Evolutionary conservation across 53 echinoderm and acorn worm species (phyloP), one percentile per base, ranked within the genome.

Genomic region (Paracentrotus lividus): DNA sequence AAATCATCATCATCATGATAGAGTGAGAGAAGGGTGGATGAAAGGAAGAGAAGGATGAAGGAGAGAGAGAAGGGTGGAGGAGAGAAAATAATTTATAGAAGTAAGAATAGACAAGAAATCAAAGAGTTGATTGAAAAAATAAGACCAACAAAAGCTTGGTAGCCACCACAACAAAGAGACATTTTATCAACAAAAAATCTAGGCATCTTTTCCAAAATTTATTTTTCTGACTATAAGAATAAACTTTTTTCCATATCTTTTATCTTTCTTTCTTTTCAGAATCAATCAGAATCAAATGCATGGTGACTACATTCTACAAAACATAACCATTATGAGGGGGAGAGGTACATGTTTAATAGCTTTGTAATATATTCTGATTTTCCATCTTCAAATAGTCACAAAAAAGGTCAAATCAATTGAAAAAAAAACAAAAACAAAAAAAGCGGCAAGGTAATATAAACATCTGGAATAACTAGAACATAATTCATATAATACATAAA

Each of bases 191-290:
- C 56, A 86, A 33, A n/a, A n/a, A n/a, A n/a, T n/a, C 4, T 56
- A 55, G n/a, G 86, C 86, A 55, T 86, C 53, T 86, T 86, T 86
- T 56, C 57, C 34, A 56, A 34, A n/a, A 86, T 86, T 53, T 86
- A 86, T 55, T 86, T 89, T 61, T 89, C 89, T 65, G 89, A 61
- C 89, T 89, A 89, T 89, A 89, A 89, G 89, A 89, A 89, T 89
- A 89, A 64, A 89, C 57, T 56, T 87, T 87, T 45, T 86, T 34
- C 54, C 18, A 56, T 55, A 18, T 55, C 33, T 8, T 54, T 86
- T 54, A n/a, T 54, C 86, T 27, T 85, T 15, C 47, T 64, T 26
- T 58, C 31, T 88, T 59, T 64, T 4, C 65, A 64, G 65, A 43
- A 65, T 89, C 26, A 64, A 59, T 61, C 42, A 64, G 61, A 64